These are phyloP conservation scores for Neomicropteryx cornuta DNA, from an alignment of 1,140 invertebrate species.

Conservation along the genomic window DNA sequence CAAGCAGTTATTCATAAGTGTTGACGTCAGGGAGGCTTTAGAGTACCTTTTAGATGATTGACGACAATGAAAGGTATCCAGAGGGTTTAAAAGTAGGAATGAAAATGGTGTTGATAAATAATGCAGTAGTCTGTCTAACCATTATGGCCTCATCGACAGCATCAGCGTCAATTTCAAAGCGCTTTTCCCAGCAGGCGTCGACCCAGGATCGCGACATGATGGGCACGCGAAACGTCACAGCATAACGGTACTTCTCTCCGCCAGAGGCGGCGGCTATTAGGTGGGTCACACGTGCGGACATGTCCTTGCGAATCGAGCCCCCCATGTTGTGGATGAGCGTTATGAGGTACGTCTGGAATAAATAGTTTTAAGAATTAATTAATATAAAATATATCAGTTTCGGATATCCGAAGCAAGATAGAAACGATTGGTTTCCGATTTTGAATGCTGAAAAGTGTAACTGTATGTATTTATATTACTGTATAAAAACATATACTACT, in stretches of 20 bases:
- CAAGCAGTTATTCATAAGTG: no score
- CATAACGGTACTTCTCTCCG: constrained; percentile 79
- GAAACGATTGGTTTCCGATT: background rate
- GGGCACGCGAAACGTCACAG: constrained; percentile 77
- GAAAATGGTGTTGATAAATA: no score
- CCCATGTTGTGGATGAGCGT: constrained; percentile 89
- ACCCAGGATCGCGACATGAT: constrained; percentile 86
- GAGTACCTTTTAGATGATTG: no score
- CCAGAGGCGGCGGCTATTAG: constrained; percentile 77
- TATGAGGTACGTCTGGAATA: constrained; percentile 64
- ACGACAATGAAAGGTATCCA: no score
- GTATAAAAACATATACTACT: no score
- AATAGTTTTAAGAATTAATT: constrained; percentile 14
- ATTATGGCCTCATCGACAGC: constrained; percentile 57
- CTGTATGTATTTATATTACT: background rate
- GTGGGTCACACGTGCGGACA: constrained; percentile 81
- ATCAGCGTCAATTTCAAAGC: constrained; percentile 53
- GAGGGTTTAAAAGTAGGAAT: no score
- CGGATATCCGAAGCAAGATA: no score
- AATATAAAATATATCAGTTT: constrained; percentile 7
- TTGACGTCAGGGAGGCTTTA: no score
- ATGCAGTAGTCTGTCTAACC: constrained; percentile 42
- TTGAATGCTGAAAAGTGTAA: background rate
- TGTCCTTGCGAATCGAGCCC: constrained; percentile 82
- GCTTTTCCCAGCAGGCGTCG: constrained; percentile 67